A percentile compares a stretch with the other conserved stretches of the same genome.
Evolutionary conservation across 2,113 vertebrate species (phyloP).

Genomic region (Paramormyrops kingsleyae): DNA sequence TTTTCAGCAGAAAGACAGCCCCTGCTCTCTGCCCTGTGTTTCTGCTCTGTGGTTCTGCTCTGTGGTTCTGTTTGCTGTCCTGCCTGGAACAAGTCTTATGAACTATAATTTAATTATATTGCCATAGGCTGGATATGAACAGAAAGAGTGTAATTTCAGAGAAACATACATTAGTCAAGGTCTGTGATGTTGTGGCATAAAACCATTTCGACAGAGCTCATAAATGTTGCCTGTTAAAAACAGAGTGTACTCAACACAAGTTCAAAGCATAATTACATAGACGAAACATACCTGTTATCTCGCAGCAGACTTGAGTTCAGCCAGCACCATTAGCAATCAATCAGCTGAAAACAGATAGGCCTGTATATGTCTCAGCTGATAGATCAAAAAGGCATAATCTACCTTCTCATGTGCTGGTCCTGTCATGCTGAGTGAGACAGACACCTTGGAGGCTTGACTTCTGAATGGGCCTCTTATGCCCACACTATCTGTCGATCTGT

Average conservation of each 20-base stretch:
- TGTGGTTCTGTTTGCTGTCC: background rate
- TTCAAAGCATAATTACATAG: background rate
- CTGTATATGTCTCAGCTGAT: background rate
- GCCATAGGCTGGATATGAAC: background rate
- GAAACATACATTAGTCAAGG: background rate
- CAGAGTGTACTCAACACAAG: background rate
- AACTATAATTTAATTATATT: background rate
- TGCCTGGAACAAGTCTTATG: background rate
- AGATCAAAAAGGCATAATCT: background rate
- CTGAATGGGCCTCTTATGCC: background rate
- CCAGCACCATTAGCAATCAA: background rate
- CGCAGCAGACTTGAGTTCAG: background rate
- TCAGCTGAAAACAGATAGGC: background rate
- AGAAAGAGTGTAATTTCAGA: background rate
- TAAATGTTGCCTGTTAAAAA: constrained; percentile 1
- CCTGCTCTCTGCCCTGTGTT: background rate
- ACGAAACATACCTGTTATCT: background rate
- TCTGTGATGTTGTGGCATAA: background rate
- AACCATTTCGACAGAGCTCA: background rate
- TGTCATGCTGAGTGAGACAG: background rate
- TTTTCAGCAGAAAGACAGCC: background rate
- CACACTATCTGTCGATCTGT: background rate
- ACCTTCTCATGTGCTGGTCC: background rate
- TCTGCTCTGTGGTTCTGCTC: background rate
- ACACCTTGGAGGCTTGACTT: background rate